phyloP scores from a whole-genome alignment of 2,888 invertebrate genomes.

The Phaedon cochleariae region DNA sequence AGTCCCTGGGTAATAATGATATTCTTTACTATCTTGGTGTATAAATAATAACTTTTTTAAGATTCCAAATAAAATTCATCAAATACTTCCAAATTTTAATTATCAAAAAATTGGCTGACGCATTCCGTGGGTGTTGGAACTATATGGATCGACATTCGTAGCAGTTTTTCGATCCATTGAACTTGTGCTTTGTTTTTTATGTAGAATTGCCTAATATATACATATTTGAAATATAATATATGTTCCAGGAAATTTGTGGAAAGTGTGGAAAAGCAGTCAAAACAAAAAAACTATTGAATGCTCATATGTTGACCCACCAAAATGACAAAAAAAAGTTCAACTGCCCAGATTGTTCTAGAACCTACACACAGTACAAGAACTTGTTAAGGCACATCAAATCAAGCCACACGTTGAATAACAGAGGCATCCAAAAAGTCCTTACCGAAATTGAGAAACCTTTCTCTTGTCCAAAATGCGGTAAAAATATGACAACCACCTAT shows the following conservation, averaged over 20 bases:
- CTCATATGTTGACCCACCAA: slow-evolving; percentile 44
- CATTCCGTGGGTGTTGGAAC: no score
- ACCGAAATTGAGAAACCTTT: slow-evolving; percentile 25
- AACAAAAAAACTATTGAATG: slow-evolving; percentile 38
- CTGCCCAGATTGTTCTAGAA: slow-evolving; percentile 46
- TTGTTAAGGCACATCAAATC: slow-evolving; percentile 45
- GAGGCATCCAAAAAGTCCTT: slow-evolving; percentile 3
- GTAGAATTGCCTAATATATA: not conserved
- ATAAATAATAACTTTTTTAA: no score
- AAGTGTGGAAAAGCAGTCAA: slow-evolving; percentile 46
- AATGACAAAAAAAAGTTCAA: slow-evolving; percentile 39
- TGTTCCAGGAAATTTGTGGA: slow-evolving; percentile 39
- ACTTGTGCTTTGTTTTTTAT: no score
- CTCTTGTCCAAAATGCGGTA: slow-evolving; percentile 55
- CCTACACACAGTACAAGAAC: slow-evolving; percentile 40
- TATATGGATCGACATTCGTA: no score
- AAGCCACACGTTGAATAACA: slow-evolving; percentile 21
- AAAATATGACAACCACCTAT: slow-evolving; percentile 54
- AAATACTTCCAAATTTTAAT: no score
- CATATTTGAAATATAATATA: slow-evolving; percentile 6
- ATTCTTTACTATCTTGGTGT: no score
- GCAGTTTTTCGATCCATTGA: no score
- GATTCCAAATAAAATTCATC: no score
- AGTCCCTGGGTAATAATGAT: no score
- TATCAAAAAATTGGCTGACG: no score